Conservation (phyloP, 2,113 vertebrate species). For the Oxyruncus cristatus region DNA sequence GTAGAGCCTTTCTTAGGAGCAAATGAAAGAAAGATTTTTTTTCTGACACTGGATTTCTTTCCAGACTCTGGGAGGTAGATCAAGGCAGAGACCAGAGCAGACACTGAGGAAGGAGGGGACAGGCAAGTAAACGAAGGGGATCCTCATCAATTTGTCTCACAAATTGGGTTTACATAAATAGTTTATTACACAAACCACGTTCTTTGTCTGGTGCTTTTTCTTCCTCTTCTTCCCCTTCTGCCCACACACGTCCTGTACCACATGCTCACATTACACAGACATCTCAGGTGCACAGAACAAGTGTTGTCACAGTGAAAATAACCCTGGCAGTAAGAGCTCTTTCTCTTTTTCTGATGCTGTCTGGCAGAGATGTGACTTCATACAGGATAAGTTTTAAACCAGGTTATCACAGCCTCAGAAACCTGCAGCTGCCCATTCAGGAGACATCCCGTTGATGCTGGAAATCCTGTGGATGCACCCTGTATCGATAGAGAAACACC, state of each 20-base stretch:
- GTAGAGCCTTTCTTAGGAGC: not conserved
- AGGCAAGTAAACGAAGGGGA: not conserved
- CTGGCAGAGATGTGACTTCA: not conserved
- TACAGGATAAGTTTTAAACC: not conserved
- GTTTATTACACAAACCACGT: not conserved
- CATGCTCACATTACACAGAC: accelerated
- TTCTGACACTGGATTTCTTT: not conserved
- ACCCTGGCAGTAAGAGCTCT: not conserved
- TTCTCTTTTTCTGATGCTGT: not conserved
- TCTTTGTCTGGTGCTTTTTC: not conserved
- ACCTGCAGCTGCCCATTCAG: not conserved
- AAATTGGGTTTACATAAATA: not conserved
- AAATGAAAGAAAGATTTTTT: not conserved
- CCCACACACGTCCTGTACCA: not conserved
- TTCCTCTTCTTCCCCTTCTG: not conserved
- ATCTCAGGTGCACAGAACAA: not conserved
- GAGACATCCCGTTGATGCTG: not conserved
- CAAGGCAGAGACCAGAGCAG: not conserved
- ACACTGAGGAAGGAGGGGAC: not conserved
- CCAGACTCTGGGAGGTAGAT: not conserved
- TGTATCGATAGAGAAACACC: accelerated
- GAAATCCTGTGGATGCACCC: not conserved
- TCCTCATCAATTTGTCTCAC: not conserved
- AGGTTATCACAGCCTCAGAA: not conserved
- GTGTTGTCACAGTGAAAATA: not conserved